Conservation (phyloP, 2,797 vertebrate genomes). For the Cossypha polioptera region DNA sequence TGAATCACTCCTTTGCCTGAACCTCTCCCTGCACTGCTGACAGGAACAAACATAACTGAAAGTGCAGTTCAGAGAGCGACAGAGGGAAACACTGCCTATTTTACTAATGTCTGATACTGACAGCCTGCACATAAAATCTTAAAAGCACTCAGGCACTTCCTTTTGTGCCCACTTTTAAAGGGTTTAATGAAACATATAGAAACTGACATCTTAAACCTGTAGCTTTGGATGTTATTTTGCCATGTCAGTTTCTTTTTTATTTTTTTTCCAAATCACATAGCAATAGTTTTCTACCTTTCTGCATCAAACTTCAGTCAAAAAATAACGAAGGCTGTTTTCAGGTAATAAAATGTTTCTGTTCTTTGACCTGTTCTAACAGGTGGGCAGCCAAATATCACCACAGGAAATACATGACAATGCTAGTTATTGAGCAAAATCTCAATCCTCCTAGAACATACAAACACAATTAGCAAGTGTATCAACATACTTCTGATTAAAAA, state of each 20-base stretch:
- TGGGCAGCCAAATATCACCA: background rate
- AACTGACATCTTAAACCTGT: constrained; percentile 34
- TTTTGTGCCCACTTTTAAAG: constrained; percentile 51
- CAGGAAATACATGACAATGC: background rate
- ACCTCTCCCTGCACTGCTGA: background rate
- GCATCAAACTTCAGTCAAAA: background rate
- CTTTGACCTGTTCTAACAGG: background rate
- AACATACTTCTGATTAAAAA: background rate
- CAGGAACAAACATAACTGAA: constrained; percentile 46
- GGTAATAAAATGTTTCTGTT: constrained; percentile 3
- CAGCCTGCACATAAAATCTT: constrained; percentile 67
- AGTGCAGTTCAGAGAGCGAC: constrained; percentile 45
- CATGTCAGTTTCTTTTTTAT: background rate
- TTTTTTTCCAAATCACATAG: background rate
- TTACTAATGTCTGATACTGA: constrained; percentile 62
- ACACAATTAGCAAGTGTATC: background rate
- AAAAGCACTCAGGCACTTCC: constrained; percentile 44
- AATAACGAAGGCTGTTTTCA: constrained; percentile 14
- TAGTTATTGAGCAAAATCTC: background rate
- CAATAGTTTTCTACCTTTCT: constrained; percentile 19
- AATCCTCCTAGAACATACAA: background rate
- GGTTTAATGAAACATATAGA: constrained; percentile 63
- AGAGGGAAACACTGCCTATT: constrained; percentile 67
- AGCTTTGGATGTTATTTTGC: constrained; percentile 30
- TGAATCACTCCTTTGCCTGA: background rate